These are phyloP conservation scores for Oegoconia quadripuncta DNA, from an alignment of 2,888 invertebrate species.

Conservation along the genomic window DNA sequence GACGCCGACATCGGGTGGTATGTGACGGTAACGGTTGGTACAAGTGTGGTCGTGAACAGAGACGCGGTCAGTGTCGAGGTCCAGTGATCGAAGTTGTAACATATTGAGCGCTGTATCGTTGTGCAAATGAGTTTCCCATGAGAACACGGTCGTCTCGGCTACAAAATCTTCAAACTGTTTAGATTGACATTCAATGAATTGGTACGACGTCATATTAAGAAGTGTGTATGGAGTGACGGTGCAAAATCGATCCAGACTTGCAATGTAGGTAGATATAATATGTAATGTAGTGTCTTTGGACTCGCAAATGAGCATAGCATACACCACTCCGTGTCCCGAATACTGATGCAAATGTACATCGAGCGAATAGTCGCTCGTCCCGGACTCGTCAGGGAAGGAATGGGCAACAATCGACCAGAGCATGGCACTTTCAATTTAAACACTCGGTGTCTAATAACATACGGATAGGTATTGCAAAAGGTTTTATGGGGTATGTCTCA, in stretches of 20 bases:
- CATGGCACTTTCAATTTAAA: constrained; percentile 75
- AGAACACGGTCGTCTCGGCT: constrained; percentile 32
- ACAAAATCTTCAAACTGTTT: constrained; percentile 25
- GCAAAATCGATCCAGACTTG: constrained; percentile 81
- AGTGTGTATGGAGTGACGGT: constrained; percentile 78
- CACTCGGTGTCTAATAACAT: constrained; percentile 57
- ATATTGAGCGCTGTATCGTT: constrained; percentile 57
- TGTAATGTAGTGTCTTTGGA: constrained; percentile 42
- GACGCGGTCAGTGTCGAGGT: constrained; percentile 25
- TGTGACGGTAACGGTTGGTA: constrained; percentile 20
- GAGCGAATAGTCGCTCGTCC: constrained; percentile 33
- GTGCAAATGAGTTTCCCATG: constrained; percentile 34
- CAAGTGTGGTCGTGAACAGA: constrained; percentile 4
- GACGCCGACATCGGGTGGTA: constrained; percentile 35
- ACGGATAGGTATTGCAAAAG: constrained; percentile 57
- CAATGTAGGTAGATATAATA: constrained; percentile 53
- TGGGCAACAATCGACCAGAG: constrained; percentile 71
- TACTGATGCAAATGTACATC: constrained; percentile 38
- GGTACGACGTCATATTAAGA: constrained; percentile 33
- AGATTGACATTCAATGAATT: constrained; percentile 34
- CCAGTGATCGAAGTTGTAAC: constrained; percentile 61
- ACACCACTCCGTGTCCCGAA: constrained; percentile 53
- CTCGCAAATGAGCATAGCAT: constrained; percentile 59
- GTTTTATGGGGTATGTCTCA: constrained; percentile 58
- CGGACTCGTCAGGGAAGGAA: constrained; percentile 47